Evolutionary conservation across 2,797 vertebrate species (phyloP).

Genomic region (Graptemys geographica): DNA sequence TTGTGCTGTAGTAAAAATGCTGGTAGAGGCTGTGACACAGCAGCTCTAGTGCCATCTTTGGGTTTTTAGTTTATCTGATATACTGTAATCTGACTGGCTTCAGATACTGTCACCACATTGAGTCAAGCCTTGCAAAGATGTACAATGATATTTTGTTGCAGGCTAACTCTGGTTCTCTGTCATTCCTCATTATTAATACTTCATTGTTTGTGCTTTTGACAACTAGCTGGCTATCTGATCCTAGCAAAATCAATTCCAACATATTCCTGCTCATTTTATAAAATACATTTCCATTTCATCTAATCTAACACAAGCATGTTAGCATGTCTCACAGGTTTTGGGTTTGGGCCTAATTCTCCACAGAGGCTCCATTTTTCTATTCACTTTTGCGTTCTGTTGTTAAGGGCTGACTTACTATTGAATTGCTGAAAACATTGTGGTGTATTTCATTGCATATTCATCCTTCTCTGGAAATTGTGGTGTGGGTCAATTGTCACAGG

Average conservation of each 20-base stretch:
- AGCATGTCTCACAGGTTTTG: neutral
- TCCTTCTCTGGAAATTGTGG: slow-evolving; percentile 33
- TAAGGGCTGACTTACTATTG: slow-evolving; percentile 33
- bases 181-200: neutral
- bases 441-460: slow-evolving; percentile 24
- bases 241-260: neutral
- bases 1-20: neutral
- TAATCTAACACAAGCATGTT: slow-evolving; percentile 5
- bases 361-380: slow-evolving; percentile 16
- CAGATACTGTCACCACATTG: neutral
- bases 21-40: neutral
- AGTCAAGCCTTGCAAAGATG: slow-evolving; percentile 6
- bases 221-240: neutral
- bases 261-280: neutral
- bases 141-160: slow-evolving; percentile 8
- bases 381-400: slow-evolving; percentile 55
- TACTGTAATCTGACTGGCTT: neutral
- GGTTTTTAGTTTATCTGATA: neutral
- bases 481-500: slow-evolving; percentile 30
- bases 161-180: neutral
- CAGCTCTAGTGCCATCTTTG: neutral
- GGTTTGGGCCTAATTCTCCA: slow-evolving; percentile 24
- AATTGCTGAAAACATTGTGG: slow-evolving; percentile 10
- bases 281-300: neutral
- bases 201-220: neutral